These are phyloP conservation scores for Dromius quadrimaculatus DNA, from an alignment of 2,888 invertebrate species.

Conservation along the genomic window DNA sequence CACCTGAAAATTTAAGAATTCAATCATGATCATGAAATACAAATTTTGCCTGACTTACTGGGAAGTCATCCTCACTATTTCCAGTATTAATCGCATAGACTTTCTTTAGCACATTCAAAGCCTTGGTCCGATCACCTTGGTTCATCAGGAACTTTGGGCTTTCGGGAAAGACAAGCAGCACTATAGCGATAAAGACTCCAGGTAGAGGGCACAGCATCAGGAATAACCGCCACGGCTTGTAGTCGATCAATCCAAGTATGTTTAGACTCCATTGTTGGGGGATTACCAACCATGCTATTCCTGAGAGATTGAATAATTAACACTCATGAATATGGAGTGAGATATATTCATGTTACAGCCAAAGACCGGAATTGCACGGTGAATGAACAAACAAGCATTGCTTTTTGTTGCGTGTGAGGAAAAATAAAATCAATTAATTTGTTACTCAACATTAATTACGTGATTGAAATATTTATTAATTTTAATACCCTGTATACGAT, in stretches of 20 bases:
- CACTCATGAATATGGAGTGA: too few species aligned
- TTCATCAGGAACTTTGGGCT: constrained; percentile 58
- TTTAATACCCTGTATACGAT: too few species aligned
- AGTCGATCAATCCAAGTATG: constrained; percentile 18
- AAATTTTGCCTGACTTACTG: too few species aligned
- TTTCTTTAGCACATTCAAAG: constrained; percentile 55
- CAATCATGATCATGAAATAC: neutral
- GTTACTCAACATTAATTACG: too few species aligned
- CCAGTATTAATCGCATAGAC: constrained; percentile 58
- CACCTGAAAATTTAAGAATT: constrained; percentile 16
- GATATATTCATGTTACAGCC: too few species aligned
- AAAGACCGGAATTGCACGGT: too few species aligned
- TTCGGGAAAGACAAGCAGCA: constrained; percentile 56
- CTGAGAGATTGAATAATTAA: constrained; percentile 12
- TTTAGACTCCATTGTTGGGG: constrained; percentile 42
- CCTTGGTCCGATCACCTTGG: constrained; percentile 54
- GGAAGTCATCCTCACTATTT: constrained; percentile 54
- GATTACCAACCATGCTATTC: constrained; percentile 47
- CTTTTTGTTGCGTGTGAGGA: too few species aligned
- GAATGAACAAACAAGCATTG: neutral
- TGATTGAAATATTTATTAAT: too few species aligned
- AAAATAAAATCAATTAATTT: too few species aligned
- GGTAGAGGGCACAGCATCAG: constrained; percentile 55
- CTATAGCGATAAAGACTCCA: constrained; percentile 54
- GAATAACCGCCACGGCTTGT: constrained; percentile 57